A percentile compares a stretch with the other conserved stretches of the same genome.
Conservation (phyloP, 92 coral and sea anemone genomes). For the Palythoa heliodiscus region DNA sequence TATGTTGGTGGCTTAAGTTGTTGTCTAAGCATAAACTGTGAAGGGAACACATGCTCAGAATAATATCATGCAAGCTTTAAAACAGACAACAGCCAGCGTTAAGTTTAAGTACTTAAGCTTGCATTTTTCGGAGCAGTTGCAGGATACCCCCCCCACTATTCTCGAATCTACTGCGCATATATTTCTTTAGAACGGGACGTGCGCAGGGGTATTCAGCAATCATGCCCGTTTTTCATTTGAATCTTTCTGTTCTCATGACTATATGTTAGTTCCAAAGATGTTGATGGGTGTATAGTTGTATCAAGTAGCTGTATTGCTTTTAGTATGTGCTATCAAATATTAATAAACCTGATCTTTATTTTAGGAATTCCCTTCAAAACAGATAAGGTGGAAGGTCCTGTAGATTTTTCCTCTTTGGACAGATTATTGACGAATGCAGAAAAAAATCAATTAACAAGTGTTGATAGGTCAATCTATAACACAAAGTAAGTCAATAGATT, state of each 20-base stretch:
- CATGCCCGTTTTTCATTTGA: conserved; percentile 13
- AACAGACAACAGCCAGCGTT: conserved; percentile 14
- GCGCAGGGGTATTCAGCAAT: conserved; percentile 15
- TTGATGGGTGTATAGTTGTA: conserved; percentile 12
- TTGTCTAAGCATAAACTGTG: conserved; percentile 12
- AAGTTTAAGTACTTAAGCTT: conserved; percentile 11
- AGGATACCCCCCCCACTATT: conserved; percentile 15
- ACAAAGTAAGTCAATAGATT: conserved; percentile 56
- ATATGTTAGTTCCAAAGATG: conserved; percentile 11
- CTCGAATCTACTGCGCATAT: conserved; percentile 11
- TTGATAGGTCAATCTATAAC: conserved; percentile 50
- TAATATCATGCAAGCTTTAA: conserved; percentile 11
- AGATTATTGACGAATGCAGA: conserved; percentile 47
- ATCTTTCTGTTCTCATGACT: conserved; percentile 12
- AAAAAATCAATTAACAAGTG: conserved; percentile 46
- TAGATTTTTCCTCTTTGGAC: conserved; percentile 52
- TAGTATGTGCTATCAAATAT: conserved; percentile 11
- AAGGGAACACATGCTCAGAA: conserved; percentile 14
- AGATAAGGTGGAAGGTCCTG: conserved; percentile 14
- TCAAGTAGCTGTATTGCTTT: conserved; percentile 12
- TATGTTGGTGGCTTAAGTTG: conserved; percentile 13
- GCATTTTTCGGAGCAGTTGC: conserved; percentile 14
- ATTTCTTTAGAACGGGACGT: conserved; percentile 13
- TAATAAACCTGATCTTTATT: conserved; percentile 10
- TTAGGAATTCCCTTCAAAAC: conserved; percentile 12